These are phyloP conservation scores for Bombyx mori DNA, from an alignment of 1,140 invertebrate species.

Conservation along the genomic window DNA sequence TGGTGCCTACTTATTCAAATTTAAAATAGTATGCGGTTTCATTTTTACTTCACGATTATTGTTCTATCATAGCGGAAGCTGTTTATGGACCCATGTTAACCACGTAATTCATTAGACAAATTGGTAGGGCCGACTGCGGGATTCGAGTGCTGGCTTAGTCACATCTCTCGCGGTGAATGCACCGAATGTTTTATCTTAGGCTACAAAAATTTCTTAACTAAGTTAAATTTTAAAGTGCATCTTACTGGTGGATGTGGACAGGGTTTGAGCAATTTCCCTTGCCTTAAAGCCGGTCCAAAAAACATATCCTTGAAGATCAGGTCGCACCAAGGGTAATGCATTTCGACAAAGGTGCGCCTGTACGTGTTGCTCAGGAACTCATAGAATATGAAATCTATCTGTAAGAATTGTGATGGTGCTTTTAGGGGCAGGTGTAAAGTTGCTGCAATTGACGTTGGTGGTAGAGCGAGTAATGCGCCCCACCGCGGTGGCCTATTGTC, in stretches of 20 bases:
- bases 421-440: background rate
- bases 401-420: background rate
- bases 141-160: background rate
- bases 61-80: no score
- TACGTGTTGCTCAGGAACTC: slow-evolving; percentile 5
- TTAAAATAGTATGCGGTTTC: background rate
- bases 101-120: no score
- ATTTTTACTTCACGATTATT: background rate
- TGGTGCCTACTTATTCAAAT: no score
- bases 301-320: slow-evolving; percentile 1
- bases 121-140: background rate
- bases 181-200: no score
- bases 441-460: background rate
- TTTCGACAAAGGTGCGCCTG: slow-evolving; percentile 2
- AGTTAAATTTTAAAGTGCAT: background rate
- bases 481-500: background rate
- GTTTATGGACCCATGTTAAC: no score
- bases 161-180: background rate
- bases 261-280: background rate
- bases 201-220: no score
- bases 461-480: background rate
- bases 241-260: slow-evolving; percentile 3
- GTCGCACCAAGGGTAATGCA: slow-evolving; percentile 5
- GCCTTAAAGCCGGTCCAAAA: background rate
- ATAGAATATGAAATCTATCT: slow-evolving; percentile 5